These are phyloP conservation scores for Crocallis elinguaria DNA, from an alignment of 2,888 invertebrate species.

Conservation along the genomic window DNA sequence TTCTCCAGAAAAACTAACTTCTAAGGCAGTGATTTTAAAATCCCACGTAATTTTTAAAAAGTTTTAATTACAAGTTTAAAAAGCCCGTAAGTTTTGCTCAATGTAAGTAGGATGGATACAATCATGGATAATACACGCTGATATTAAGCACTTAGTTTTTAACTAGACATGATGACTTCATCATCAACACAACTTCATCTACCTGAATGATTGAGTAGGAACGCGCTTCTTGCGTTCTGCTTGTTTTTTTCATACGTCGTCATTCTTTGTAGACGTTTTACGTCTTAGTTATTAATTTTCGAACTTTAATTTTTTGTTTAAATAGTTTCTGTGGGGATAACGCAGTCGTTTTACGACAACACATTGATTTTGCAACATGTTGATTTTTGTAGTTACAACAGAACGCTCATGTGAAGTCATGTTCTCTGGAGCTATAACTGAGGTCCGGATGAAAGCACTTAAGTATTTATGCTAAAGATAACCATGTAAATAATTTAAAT, in stretches of 20 bases:
- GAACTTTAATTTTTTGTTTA: background rate
- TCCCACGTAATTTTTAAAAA: no score
- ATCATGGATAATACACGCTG: background rate
- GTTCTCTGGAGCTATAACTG: background rate
- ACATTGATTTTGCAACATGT: background rate
- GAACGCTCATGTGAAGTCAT: background rate
- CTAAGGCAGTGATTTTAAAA: no score
- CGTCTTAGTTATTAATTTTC: background rate
- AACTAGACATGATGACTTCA: slow-evolving; percentile 7
- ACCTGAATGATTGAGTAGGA: background rate
- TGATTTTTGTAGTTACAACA: slow-evolving; percentile 11
- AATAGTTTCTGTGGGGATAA: slow-evolving; percentile 1
- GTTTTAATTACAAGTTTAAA: no score
- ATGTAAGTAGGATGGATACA: no score
- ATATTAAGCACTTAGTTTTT: slow-evolving; percentile 1
- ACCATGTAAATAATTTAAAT: slow-evolving; percentile 38
- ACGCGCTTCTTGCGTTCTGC: slow-evolving; percentile 1
- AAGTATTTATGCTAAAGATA: slow-evolving; percentile 16
- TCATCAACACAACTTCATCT: no score
- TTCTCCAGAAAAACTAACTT: no score
- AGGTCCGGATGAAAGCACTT: slow-evolving; percentile 17
- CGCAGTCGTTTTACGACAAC: background rate
- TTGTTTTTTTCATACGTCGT: slow-evolving; percentile 15
- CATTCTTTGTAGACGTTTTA: background rate
- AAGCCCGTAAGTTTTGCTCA: no score